Percentiles rank a stretch among this genome's conserved stretches.
Evolutionary conservation across 2,888 invertebrate species (phyloP).

Genomic region (Amphipyra berbera): DNA sequence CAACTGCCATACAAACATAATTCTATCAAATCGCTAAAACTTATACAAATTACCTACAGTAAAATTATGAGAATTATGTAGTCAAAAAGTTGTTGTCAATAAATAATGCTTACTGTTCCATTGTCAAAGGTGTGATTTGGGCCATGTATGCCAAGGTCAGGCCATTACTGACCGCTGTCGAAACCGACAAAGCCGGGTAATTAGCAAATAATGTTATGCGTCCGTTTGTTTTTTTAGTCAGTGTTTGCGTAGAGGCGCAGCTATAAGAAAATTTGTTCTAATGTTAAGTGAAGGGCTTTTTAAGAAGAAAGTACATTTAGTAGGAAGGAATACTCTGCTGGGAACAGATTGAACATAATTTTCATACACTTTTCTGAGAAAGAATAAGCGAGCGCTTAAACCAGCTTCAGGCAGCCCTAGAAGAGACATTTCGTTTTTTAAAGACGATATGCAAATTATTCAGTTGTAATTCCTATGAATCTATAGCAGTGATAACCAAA

Average conservation of each 20-base stretch:
- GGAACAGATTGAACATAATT: too few relatives aligned
- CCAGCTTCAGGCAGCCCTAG: too few relatives aligned
- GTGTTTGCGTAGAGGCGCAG: conserved; percentile 1
- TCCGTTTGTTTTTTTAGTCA: conserved; percentile 28
- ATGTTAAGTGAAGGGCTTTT: background rate
- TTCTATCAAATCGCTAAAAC: conserved; percentile 13
- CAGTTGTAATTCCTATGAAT: too few relatives aligned
- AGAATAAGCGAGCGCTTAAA: too few relatives aligned
- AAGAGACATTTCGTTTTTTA: too few relatives aligned
- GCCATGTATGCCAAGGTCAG: conserved; percentile 53
- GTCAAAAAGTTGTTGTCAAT: conserved; percentile 1
- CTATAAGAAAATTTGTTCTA: background rate
- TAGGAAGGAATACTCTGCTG: too few relatives aligned
- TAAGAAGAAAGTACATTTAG: background rate
- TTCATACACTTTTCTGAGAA: too few relatives aligned
- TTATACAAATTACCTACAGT: conserved; percentile 12
- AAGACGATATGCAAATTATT: too few relatives aligned
- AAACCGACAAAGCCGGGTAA: conserved; percentile 38
- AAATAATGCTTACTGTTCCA: conserved; percentile 18
- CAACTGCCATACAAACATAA: background rate
- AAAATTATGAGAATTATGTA: background rate
- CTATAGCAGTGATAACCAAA: too few relatives aligned
- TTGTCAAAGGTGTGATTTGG: conserved; percentile 41
- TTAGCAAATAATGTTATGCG: conserved; percentile 48
- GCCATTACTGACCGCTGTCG: conserved; percentile 36